Evolutionary conservation across 1,140 invertebrate genomes (phyloP), one percentile per base, ranked within the genome.

Genomic region (Lepidurus apus): DNA sequence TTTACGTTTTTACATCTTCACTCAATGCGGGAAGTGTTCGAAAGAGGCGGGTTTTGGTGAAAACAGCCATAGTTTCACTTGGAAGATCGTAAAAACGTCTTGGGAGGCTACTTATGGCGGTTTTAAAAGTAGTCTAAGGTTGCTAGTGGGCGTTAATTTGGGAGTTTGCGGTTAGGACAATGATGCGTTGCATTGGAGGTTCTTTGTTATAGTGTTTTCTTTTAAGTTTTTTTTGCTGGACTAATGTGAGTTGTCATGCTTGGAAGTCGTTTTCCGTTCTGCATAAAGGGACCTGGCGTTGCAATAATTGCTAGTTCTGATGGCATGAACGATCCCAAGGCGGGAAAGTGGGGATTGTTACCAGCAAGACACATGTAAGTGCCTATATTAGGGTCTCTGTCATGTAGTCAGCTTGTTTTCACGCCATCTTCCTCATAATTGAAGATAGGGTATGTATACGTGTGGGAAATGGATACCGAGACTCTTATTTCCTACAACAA

Each of bases 341-440:
- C 53, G 53, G 53, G 13, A 65, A 65, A 65, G 21, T 65, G 1
- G 13, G 34, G 53, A 65, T 65, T 65, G 53, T 65, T 65, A 65
- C 53, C 53, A 65, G 17, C 53, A n/a, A 65, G 53, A 65, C 13
- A 7, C 17, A 65, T 65, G 53, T 7, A 21, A 21, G 13, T 13
- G 13, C 53, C 53, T 13, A n/a, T 65, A 65, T 65, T 65, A 65
- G 21, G 53, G 53, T 65, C 6, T 65, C 53, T 65, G 53, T 21
- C 53, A 17, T 65, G 53, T 65, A 65, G 53, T 65, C 53, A 65
- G 13, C 17, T 21, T 65, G 53, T 65, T 65, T 65, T 65, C 53
- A 65, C 53, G 53, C 53, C 53, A 21, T 17, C 53, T 9, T 65
- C 53, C 53, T 65, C 21, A 13, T 17, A n/a, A 65, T 21, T 5